phyloP scores from a whole-genome alignment of 2,113 vertebrate genomes.

The Orientallactaga bullata region DNA sequence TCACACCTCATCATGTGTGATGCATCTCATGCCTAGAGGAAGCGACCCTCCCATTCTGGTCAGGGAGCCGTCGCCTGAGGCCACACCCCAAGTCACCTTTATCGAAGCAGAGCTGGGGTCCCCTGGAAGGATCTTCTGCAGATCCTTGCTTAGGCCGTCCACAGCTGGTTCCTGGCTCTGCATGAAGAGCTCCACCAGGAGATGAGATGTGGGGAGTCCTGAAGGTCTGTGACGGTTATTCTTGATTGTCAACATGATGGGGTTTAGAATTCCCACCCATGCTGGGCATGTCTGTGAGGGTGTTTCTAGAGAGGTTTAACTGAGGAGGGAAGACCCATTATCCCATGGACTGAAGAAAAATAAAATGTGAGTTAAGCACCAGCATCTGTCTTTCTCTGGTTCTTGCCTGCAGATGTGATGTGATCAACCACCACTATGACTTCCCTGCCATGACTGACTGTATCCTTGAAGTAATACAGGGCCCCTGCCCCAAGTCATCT shows the following conservation, averaged over 20 bases:
- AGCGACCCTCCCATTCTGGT: background rate
- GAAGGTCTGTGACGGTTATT: background rate
- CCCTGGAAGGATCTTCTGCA: fast-evolving
- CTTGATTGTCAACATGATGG: background rate
- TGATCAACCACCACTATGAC: too few relatives aligned
- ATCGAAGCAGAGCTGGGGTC: background rate
- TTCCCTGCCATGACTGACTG: too few relatives aligned
- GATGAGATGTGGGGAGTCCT: background rate
- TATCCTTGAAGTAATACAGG: background rate
- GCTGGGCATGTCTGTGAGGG: background rate
- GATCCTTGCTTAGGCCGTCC: background rate
- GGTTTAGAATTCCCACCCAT: background rate
- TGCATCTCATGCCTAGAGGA: background rate
- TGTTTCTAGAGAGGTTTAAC: background rate
- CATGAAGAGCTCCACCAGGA: background rate
- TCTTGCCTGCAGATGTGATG: background rate
- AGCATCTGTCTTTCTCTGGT: background rate
- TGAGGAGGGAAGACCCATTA: background rate
- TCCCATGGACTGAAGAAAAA: background rate
- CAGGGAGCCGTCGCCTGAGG: background rate
- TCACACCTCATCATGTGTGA: too few relatives aligned
- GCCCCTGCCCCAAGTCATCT: too few relatives aligned
- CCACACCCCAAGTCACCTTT: background rate
- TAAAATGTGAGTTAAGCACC: too few relatives aligned
- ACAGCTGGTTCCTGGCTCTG: background rate